phyloP scores from a whole-genome alignment of 1,140 invertebrate genomes.

The Zaprionus ornatus region DNA sequence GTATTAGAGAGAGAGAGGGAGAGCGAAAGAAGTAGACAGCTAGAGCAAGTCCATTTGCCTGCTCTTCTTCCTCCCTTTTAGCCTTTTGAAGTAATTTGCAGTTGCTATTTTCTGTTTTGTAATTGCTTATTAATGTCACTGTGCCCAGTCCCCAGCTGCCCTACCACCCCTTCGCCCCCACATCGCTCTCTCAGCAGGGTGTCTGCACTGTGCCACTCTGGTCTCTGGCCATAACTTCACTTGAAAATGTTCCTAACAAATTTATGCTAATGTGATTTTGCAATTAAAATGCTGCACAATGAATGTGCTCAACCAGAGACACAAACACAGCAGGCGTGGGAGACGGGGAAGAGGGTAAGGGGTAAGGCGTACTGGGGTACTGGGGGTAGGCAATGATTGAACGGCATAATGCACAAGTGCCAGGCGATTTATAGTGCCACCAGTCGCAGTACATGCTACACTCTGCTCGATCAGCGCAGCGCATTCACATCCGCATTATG shows the following conservation, averaged over 20 bases:
- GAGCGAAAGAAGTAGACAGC: background rate
- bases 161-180: no score
- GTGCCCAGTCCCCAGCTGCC: constrained; percentile 28
- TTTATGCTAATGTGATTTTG: constrained; percentile 82
- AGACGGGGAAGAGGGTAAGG: background rate
- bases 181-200: background rate
- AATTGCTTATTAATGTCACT: constrained; percentile 82
- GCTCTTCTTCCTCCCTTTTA: constrained; percentile 51
- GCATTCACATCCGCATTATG: constrained; percentile 57
- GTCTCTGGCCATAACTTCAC: constrained; percentile 62
- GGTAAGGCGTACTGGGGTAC: no score
- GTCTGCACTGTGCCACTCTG: constrained; percentile 5
- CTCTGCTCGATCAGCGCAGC: constrained; percentile 41
- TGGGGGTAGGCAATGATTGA: constrained; percentile 55
- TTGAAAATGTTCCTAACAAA: constrained; percentile 81
- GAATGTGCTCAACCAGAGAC: constrained; percentile 27
- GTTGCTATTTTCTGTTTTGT: constrained; percentile 76
- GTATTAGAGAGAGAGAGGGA: constrained; percentile 25
- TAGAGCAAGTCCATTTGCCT: constrained; percentile 3
- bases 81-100: constrained; percentile 81
- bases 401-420: constrained; percentile 71
- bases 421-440: constrained; percentile 68
- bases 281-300: constrained; percentile 67
- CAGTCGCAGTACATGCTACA: background rate
- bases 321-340: background rate